A percentile compares a stretch with the other conserved stretches of the same genome.
phyloP scores from a whole-genome alignment of 2,113 vertebrate species.

The Scytalopus superciliaris region DNA sequence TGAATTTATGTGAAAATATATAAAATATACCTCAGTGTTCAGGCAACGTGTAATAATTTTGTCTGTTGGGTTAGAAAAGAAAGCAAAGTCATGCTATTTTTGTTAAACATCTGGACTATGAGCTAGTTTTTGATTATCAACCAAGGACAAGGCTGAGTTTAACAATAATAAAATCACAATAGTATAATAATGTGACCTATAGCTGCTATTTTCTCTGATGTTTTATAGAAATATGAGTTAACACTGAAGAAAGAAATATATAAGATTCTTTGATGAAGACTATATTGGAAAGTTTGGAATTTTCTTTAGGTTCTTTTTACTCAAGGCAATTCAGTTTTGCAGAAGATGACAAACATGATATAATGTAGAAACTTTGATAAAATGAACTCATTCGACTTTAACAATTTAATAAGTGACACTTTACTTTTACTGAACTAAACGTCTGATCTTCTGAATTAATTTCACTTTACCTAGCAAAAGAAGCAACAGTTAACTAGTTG shows the following conservation, averaged over 20 bases:
- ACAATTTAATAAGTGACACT: background rate
- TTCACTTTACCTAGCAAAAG: background rate
- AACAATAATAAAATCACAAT: background rate
- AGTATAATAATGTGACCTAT: background rate
- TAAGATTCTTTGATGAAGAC: background rate
- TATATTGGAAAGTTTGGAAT: background rate
- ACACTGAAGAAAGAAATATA: background rate
- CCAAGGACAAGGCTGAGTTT: background rate
- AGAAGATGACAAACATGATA: background rate
- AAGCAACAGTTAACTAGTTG: background rate
- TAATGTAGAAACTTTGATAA: background rate
- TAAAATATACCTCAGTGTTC: background rate
- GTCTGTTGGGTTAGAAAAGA: background rate
- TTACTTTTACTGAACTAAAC: background rate
- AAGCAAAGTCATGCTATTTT: background rate
- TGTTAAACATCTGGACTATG: background rate
- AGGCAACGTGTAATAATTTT: background rate
- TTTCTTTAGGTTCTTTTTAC: background rate
- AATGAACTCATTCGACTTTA: background rate
- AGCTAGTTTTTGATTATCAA: background rate
- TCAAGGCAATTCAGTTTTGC: background rate
- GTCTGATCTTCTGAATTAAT: background rate
- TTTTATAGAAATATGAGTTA: background rate
- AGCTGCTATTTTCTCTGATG: background rate
- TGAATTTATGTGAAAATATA: background rate